Base-by-base conservation (phyloP, 2,797 vertebrate genomes). In the Clarias fuscus region DNA sequence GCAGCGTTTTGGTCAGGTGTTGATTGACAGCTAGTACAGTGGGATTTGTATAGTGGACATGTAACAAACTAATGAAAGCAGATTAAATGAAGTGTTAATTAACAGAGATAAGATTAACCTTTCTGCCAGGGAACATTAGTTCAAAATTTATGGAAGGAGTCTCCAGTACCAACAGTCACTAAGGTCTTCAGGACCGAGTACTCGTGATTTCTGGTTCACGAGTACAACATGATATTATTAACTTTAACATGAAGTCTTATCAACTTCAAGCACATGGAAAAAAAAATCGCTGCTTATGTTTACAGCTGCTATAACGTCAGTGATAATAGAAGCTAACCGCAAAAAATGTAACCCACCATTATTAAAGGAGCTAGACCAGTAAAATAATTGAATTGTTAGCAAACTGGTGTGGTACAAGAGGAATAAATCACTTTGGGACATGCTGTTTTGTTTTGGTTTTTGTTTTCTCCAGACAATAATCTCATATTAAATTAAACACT, bases 351-450 rank as follows among this genome's bases (percentile, higher is more conserved):
- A 24, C 13, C 48, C 48, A 53, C 48, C 71, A 27, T 73, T 5
- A 15, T n/a, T 8, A 59, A 59, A 62, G 14, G 22, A 40, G 6
- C 20, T 40, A 62, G 20, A 43, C 7, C 62, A 37, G 33, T 40
- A 7, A 64, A 64, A 80, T 20, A 79, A 7, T 22, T 7, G 30
- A 37, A 24, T 13, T 40, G 58, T 24, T 1, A n/a, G 58, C 58
- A 37, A 81, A 65, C 48, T 81, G 40, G 40, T 65, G 40, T 68
- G 43, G 62, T 65, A 56, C 65, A 81, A 68, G 17, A 53, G 43
- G 77, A 79, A 43, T 37, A 62, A 79, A 62, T 62, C 77, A 61
- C 56, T 78, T 37, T 48, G 24, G 20, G 22, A 17, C 8, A 22
- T 24, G 59, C 3, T 4, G 58, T 15, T 59, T n/a, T 40, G 7